A percentile compares a stretch with the other conserved stretches of the same genome.
These are phyloP conservation scores for Halictus ligatus DNA, from an alignment of 2,888 invertebrate species.

Conservation along the genomic window DNA sequence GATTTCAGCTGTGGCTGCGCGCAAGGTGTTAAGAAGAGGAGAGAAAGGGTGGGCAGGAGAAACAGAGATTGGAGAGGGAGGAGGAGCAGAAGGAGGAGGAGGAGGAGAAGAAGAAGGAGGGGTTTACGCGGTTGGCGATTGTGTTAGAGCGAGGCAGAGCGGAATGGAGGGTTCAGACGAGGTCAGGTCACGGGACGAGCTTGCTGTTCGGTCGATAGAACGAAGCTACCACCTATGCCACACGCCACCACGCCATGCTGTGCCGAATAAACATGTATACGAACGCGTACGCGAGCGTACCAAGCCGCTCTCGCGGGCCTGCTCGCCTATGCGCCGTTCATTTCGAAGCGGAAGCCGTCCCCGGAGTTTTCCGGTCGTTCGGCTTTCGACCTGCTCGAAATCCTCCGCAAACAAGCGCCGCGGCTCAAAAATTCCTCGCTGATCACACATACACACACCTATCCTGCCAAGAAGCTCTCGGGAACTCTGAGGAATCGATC, in stretches of 20 bases:
- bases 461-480: too few relatives aligned
- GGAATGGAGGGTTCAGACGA: constrained; percentile 83
- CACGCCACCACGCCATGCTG: constrained; percentile 51
- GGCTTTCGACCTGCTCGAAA: not conserved
- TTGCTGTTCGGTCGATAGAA: constrained; percentile 75
- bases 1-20: not conserved
- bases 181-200: constrained; percentile 83
- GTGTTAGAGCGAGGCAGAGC: constrained; percentile 75
- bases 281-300: not conserved
- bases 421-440: too few relatives aligned
- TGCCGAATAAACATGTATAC: constrained; percentile 65
- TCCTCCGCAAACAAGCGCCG: too few relatives aligned
- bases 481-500: too few relatives aligned
- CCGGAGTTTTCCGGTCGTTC: not conserved
- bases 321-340: not conserved
- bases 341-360: not conserved
- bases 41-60: not conserved
- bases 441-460: too few relatives aligned
- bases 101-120: constrained; percentile 17
- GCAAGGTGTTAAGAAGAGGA: not conserved
- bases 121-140: constrained; percentile 75
- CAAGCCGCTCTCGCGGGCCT: not conserved
- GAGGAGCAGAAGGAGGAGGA: not conserved
- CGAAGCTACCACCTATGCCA: constrained; percentile 72
- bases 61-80: not conserved